These are phyloP conservation scores for Agrilus cyanescens DNA, from an alignment of 2,888 invertebrate genomes.

Conservation along the genomic window DNA sequence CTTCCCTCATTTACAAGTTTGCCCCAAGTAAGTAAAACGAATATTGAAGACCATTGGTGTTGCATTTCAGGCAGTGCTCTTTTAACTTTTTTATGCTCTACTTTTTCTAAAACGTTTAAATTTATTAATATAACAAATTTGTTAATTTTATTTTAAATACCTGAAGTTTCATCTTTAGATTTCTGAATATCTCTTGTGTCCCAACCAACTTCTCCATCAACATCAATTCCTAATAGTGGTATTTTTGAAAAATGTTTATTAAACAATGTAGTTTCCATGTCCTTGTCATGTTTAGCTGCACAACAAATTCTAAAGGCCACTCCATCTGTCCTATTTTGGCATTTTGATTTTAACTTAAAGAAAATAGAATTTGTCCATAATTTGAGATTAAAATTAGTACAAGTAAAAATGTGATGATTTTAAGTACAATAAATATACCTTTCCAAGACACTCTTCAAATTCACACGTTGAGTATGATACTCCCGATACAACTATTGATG, in stretches of 20 bases:
- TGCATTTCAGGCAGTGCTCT: background rate
- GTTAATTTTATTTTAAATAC: background rate
- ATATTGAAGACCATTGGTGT: background rate
- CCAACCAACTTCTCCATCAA: constrained; percentile 1
- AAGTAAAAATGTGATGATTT: background rate
- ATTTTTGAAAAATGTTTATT: constrained; percentile 1
- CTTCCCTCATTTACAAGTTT: background rate
- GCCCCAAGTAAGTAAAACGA: constrained; percentile 1
- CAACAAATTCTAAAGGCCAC: constrained; percentile 1
- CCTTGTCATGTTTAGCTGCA: background rate
- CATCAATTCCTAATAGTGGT: background rate
- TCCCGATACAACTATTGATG: background rate
- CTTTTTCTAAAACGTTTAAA: background rate
- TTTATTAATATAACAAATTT: background rate
- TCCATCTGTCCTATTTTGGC: background rate
- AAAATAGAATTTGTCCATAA: background rate
- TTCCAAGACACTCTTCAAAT: background rate
- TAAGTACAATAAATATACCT: background rate
- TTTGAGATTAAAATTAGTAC: too few species aligned
- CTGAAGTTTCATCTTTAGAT: background rate
- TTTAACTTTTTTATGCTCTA: background rate
- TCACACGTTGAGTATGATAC: background rate
- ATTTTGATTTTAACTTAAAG: background rate
- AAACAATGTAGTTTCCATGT: background rate
- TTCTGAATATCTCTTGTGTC: background rate